Evolutionary conservation across 1,140 invertebrate genomes (phyloP), one percentile per base, ranked within the genome.

Genomic region (Lordiphosa mommai): DNA sequence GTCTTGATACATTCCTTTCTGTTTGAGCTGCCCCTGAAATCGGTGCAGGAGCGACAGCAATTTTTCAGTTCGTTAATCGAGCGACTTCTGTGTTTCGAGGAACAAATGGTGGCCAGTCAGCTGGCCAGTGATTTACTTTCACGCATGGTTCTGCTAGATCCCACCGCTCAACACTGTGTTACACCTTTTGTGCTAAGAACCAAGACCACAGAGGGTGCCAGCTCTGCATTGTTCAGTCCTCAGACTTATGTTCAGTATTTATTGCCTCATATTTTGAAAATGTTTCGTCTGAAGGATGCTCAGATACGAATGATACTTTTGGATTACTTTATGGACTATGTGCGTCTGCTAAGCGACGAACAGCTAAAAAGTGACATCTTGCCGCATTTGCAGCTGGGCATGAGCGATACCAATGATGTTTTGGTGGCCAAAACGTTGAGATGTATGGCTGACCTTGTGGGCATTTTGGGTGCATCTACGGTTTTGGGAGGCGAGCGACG

Each of bases 401-500:
- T 96, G 61, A 94, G 94, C 87, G 95, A 97, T 67, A 93, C 92
- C 0, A 93, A 95, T 86, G 94, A 97, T 84, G 90, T 91, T 29
- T 88, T 97, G 37, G 96, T 97, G 1, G 92, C 94, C 16, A 92
- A 93, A 49, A 97, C 95, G 4, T 86, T 97, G 32, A 91, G 92
- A 37, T 94, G 94, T 48, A 88, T 97, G 23, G 95, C 95, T 32
- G 94, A 95, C 82, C 85, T 97, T 32, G 94, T 97, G 14, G 94
- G 95, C 2, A 92, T 97, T 53, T 89, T 97, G 13, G 96, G 86
- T 2, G 93, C 94, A 10, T 91, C 93, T 0, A 91, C 92, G 12
- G 95, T 97, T 0, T 93, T 97, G 37, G 95, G 96, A 8, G 94
- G 95, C 0, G 94, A 94, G 70, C 91, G 95, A 49, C 92, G 92